These are phyloP conservation scores for Mionectes macconnelli DNA, from an alignment of 2,113 vertebrate genomes.

Conservation along the genomic window DNA sequence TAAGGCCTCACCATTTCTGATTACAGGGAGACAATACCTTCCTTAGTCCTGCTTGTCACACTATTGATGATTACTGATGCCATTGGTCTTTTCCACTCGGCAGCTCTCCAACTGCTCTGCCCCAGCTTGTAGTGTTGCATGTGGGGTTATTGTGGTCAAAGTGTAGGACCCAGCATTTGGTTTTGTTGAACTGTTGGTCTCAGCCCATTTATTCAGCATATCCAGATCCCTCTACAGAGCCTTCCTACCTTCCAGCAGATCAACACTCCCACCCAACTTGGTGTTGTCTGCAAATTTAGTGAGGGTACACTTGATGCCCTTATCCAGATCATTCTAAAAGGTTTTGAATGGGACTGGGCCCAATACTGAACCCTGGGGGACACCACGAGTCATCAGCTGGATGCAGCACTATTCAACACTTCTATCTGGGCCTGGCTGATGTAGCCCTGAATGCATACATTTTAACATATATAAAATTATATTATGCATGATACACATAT, in stretches of 20 bases:
- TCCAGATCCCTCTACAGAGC: not conserved
- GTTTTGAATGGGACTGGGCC: not conserved
- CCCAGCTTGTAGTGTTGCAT: not conserved
- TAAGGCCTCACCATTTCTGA: not conserved
- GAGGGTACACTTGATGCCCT: not conserved
- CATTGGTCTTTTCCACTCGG: not conserved
- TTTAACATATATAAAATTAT: not conserved
- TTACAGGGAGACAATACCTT: not conserved
- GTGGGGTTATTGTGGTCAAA: not conserved
- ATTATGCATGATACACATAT: not conserved
- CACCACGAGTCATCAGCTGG: too few species aligned
- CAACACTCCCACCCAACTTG: not conserved
- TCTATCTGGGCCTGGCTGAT: not conserved
- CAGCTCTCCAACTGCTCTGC: not conserved
- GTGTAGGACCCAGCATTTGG: too few species aligned
- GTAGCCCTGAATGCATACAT: not conserved
- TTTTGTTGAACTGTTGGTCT: not conserved
- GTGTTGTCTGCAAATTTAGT: not conserved
- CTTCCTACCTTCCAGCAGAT: not conserved
- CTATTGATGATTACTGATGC: not conserved
- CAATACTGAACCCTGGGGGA: not conserved
- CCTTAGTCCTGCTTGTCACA: not conserved
- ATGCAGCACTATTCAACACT: not conserved
- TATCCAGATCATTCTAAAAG: not conserved
- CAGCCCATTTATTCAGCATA: too few species aligned